Base-by-base conservation (phyloP, 2,888 invertebrate genomes). In the Microctonus hyperodae region DNA sequence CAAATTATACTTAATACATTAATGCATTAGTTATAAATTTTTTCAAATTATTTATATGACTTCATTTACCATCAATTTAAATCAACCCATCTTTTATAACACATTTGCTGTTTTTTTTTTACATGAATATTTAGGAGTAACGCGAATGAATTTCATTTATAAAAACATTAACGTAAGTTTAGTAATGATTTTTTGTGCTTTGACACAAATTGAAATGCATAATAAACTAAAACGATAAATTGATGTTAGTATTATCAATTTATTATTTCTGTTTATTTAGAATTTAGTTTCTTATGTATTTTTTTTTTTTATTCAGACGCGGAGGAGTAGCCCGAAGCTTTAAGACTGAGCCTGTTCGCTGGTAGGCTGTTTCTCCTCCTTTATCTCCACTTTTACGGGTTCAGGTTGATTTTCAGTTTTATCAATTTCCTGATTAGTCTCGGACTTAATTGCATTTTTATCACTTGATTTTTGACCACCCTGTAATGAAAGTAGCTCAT, bases 331-430 rank as follows among this genome's bases (percentile, higher is more conserved):
- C 81, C 82, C 77, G 76, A 79, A 81, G 81, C 81, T 82, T 73
- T 81, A 83, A 81, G 83, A 82, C 83, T 81, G 78, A 79, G 83
- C 81, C 80, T 83, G 80, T 83, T 81, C 77, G 82, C 83, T 80
- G 83, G 82, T 79, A 81, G 83, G 82, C 83, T 78, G 78, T 71
- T 73, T 78, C 81, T 83, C 81, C 82, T 79, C 81, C 71, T 67
- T 78, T 75, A 75, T 78, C 76, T 76, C 83, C 80, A 68, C 79
- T 79, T 81, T 79, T 73, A 80, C 78, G 73, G 78, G 79, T 76
- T 81, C 79, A 77, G 81, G 76, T 72, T 77, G 73, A 75, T 78
- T 71, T 63, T 68, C 70, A 63, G 72, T 65, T 66, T 70, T 83
- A 73, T 79, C 83, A 77, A 76, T 82, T 80, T 81, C 83, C 79